phyloP scores from a whole-genome alignment of 2,797 vertebrate species.

The Hemitrygon akajei region DNA sequence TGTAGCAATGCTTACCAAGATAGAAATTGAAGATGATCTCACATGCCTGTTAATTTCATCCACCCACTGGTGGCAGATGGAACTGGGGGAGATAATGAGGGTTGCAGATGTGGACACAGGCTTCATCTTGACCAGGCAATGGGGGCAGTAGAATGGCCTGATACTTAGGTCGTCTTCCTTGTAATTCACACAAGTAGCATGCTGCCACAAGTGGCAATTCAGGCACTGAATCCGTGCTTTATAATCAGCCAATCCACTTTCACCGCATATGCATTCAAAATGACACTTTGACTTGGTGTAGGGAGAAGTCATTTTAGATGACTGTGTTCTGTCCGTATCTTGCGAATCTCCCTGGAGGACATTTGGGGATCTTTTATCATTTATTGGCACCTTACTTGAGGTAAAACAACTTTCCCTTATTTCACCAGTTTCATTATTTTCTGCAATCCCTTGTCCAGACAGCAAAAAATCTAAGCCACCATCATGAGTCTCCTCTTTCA shows the following conservation, averaged over 20 bases:
- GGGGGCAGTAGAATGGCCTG: constrained; percentile 92
- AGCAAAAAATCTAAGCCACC: neutral
- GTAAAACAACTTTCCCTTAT: neutral
- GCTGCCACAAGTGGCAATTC: constrained; percentile 92
- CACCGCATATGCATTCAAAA: constrained; percentile 95
- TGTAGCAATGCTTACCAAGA: constrained; percentile 70
- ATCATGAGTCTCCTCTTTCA: neutral
- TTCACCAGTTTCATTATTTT: neutral
- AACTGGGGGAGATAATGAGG: constrained; percentile 93
- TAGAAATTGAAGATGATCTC: constrained; percentile 77
- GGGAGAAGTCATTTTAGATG: constrained; percentile 56
- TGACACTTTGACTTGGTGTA: constrained; percentile 77
- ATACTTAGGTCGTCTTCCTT: constrained; percentile 78
- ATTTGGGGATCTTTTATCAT: neutral
- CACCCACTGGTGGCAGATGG: constrained; percentile 98
- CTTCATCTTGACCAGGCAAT: constrained; percentile 96
- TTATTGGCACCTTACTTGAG: too few relatives aligned
- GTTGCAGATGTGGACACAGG: constrained; percentile 87
- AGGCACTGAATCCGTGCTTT: constrained; percentile 93
- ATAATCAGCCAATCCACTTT: constrained; percentile 74
- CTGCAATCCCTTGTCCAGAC: neutral
- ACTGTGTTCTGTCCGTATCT: neutral
- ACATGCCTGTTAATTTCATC: constrained; percentile 94
- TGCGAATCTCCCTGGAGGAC: neutral
- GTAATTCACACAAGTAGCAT: constrained; percentile 91